A percentile compares a stretch with the other conserved stretches of the same genome.
These are phyloP conservation scores for Leptopilina drosophilae DNA, from an alignment of 2,888 invertebrate species.

Conservation along the genomic window DNA sequence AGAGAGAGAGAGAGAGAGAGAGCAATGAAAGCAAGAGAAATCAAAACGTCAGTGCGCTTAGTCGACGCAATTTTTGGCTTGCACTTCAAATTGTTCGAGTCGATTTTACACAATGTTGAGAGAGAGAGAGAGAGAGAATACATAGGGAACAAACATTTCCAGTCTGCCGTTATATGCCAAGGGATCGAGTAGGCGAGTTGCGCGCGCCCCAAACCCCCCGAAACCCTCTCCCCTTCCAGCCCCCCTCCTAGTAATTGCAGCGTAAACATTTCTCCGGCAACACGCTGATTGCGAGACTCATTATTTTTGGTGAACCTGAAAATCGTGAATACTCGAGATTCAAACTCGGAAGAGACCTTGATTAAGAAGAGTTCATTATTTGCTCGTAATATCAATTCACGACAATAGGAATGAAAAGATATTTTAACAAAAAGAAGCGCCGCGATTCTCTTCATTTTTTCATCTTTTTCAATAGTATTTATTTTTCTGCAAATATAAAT, in stretches of 20 bases:
- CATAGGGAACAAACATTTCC: constrained; percentile 26
- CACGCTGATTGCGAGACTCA: constrained; percentile 73
- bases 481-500: neutral
- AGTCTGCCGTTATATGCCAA: constrained; percentile 34
- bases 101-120: constrained; percentile 25
- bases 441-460: neutral
- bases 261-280: constrained; percentile 70
- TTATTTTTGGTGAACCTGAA: constrained; percentile 69
- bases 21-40: constrained; percentile 24
- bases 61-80: constrained; percentile 38
- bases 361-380: constrained; percentile 67
- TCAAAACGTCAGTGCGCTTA: constrained; percentile 38
- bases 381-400: constrained; percentile 69
- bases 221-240: neutral
- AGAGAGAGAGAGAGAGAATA: neutral
- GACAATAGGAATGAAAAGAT: constrained; percentile 56
- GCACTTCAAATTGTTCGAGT: constrained; percentile 38
- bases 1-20: neutral
- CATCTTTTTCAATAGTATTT: neutral
- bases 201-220: constrained; percentile 12
- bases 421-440: neutral
- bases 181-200: constrained; percentile 1
- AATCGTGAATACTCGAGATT: constrained; percentile 69
- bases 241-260: constrained; percentile 66
- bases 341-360: constrained; percentile 51